Percentiles rank a stretch among this genome's conserved stretches.
Conservation (phyloP, 2,113 vertebrate genomes). For the Siniperca chuatsi region DNA sequence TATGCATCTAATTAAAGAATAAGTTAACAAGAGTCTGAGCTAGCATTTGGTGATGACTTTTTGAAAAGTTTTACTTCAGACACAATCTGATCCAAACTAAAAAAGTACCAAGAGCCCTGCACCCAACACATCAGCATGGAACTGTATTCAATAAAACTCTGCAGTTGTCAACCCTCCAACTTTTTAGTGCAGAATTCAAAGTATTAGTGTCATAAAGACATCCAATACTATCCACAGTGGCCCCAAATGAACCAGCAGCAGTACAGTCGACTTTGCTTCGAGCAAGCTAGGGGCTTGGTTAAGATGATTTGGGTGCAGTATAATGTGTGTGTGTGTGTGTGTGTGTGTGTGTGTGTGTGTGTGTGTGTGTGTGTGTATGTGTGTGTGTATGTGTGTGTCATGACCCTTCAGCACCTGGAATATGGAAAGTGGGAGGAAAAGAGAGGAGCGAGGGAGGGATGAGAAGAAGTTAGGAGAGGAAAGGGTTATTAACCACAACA, state of each 20-base stretch:
- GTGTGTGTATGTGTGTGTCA: slow-evolving; percentile 29
- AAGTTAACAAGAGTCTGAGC: not conserved
- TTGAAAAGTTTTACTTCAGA: not conserved
- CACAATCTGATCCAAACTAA: too few species aligned
- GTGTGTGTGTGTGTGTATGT: not conserved
- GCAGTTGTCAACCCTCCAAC: not conserved
- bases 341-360: not conserved
- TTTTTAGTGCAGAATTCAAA: slow-evolving; percentile 19
- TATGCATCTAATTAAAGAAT: not conserved
- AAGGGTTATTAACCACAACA: slow-evolving; percentile 72
- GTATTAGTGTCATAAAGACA: not conserved
- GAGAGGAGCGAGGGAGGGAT: slow-evolving; percentile 2
- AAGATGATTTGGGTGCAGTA: slow-evolving; percentile 4
- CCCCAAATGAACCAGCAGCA: slow-evolving; percentile 21
- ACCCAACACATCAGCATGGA: not conserved
- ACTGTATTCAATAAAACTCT: not conserved
- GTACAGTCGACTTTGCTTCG: not conserved
- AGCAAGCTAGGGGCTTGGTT: slow-evolving; percentile 20
- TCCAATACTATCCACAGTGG: not conserved
- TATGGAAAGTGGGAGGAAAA: slow-evolving; percentile 31
- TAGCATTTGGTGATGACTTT: not conserved
- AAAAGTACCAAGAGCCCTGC: not conserved
- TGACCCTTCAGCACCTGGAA: slow-evolving; percentile 51
- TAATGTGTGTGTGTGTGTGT: not conserved
- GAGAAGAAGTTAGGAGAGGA: slow-evolving; percentile 32